Evolutionary conservation across 2,888 invertebrate genomes (phyloP), one percentile per base, ranked within the genome.

Genomic region (Cabera pusaria): DNA sequence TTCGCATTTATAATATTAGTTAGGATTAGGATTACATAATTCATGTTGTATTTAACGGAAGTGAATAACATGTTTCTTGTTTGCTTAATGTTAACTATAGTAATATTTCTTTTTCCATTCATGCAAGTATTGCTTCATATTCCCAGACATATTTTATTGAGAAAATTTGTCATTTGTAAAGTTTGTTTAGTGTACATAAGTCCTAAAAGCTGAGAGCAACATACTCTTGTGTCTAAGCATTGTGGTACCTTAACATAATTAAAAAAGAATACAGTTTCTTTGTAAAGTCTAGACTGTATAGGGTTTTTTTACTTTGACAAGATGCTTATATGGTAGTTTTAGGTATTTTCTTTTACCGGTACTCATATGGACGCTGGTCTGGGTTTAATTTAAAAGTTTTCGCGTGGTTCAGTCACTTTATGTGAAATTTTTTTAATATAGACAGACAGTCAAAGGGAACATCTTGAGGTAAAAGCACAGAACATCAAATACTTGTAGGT

Each of bases 371-470:
- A 68, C 65, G 31, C 8, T 14, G 18, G 58, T 67, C 52, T 53
- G 50, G 54, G 65, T 69, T 78, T 75, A 70, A 76, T 78, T 72
- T 72, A 69, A 71, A 79, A 80, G 71, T 75, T 81, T 69, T 18
- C 22, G 10, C 41, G 37, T 52, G 36, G 72, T 56, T 69, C 67
- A 60, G 29, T 49, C 54, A 52, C 62, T 59, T 52, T 44, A 44
- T 46, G 32, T 16, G 32, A 41, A 43, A 53, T 47, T 59, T 49
- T 51, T 48, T 41, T 42, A 37, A 43, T 48, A 44, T 8, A 44
- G 43, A 49, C n/a, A n/a, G n/a, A n/a, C n/a, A n/a, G n/a, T n/a
- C n/a, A n/a, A n/a, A n/a, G n/a, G n/a, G n/a, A n/a, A n/a, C n/a
- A n/a, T n/a, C n/a, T n/a, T n/a, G n/a, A n/a, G n/a, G n/a, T n/a